A percentile compares a stretch with the other conserved stretches of the same genome.
Conservation (phyloP, 1,140 invertebrate species). For the Drosophila nebulosa region DNA sequence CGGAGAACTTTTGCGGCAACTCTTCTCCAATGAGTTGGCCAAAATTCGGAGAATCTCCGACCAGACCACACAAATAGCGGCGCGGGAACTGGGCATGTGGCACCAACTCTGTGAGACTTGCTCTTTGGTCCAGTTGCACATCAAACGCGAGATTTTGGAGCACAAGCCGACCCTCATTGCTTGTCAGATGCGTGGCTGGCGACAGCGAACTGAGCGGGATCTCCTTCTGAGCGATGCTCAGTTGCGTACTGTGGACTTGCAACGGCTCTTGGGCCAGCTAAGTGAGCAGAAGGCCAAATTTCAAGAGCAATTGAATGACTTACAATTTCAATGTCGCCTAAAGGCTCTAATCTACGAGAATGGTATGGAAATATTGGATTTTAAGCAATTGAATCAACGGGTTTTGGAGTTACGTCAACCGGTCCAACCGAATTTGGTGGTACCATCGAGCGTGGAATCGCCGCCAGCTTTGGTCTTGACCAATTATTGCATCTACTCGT, state of each 20-base stretch:
- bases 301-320: neutral
- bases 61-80: constrained; percentile 85
- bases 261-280: constrained; percentile 85
- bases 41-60: constrained; percentile 83
- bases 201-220: constrained; percentile 84
- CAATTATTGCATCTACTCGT: constrained; percentile 40
- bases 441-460: constrained; percentile 84
- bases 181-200: constrained; percentile 82
- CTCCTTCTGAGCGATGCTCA: constrained; percentile 82
- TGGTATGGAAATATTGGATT: constrained; percentile 32
- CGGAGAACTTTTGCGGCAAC: constrained; percentile 85
- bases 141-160: constrained; percentile 82
- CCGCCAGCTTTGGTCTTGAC: constrained; percentile 35
- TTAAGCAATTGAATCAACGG: constrained; percentile 14
- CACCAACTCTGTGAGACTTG: constrained; percentile 85
- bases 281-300: constrained; percentile 75
- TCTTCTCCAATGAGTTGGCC: constrained; percentile 83
- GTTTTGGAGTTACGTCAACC: neutral
- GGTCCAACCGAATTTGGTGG: constrained; percentile 82
- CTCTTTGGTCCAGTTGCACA: constrained; percentile 55
- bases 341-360: constrained; percentile 25
- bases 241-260: constrained; percentile 85
- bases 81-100: constrained; percentile 86
- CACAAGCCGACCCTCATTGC: constrained; percentile 82
- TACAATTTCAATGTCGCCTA: constrained; percentile 16